phyloP scores from a whole-genome alignment of 2,797 vertebrate genomes.

The Pseudochirops cupreus region DNA sequence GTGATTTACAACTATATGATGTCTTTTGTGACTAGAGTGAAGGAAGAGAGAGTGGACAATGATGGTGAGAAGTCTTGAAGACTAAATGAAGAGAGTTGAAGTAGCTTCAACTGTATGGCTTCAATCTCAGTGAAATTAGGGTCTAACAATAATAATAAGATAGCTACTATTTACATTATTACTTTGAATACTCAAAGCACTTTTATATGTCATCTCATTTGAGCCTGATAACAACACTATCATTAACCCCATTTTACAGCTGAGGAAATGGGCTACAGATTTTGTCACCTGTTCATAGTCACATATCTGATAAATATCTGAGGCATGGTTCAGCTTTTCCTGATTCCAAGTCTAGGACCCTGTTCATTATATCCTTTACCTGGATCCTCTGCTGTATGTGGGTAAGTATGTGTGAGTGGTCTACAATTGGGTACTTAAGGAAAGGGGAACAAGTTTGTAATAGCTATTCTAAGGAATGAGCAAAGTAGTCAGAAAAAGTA shows the following conservation, averaged over 20 bases:
- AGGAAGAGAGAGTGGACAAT: background rate
- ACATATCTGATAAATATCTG: background rate
- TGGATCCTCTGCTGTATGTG: background rate
- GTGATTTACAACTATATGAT: background rate
- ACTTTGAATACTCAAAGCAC: background rate
- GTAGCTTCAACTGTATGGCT: background rate
- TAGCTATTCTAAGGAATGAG: background rate
- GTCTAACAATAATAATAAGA: background rate
- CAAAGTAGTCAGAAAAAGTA: background rate
- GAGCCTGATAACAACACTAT: background rate
- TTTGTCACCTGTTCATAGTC: background rate
- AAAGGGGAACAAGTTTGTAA: background rate
- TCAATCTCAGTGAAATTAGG: background rate
- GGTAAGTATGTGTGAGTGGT: background rate
- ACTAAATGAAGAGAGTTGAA: background rate
- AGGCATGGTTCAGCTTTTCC: background rate
- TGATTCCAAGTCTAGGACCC: background rate
- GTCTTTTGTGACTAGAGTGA: background rate
- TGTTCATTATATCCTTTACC: background rate
- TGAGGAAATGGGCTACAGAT: background rate
- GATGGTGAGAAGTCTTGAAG: background rate
- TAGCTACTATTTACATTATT: background rate
- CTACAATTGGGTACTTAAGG: background rate
- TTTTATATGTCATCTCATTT: background rate
- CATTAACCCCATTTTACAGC: background rate